Evolutionary conservation across 1,140 invertebrate genomes (phyloP).

Genomic region (Drosophila nigrodunni): DNA sequence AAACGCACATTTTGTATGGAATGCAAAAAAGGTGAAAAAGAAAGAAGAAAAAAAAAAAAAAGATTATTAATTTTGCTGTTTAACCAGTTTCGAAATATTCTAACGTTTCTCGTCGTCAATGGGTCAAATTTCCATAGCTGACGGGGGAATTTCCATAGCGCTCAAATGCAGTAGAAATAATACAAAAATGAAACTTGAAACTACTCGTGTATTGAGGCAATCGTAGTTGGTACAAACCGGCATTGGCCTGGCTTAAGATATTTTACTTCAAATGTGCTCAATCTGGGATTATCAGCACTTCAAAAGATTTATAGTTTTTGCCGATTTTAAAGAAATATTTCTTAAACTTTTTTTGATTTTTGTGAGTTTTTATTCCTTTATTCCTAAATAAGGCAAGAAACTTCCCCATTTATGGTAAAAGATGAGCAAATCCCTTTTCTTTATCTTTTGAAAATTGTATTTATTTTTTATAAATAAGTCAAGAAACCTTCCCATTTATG

Average conservation of each 20-base stretch:
- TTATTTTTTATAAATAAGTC: too few species aligned
- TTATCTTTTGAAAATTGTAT: too few species aligned
- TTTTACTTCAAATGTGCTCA: not conserved
- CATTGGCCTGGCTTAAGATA: not conserved
- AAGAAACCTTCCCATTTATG: too few species aligned
- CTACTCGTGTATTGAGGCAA: not conserved
- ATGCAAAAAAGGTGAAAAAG: slow-evolving; percentile 31
- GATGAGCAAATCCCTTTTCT: too few species aligned
- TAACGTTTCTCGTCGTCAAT: slow-evolving; percentile 7
- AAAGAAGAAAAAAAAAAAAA: not conserved
- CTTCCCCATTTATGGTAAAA: too few species aligned
- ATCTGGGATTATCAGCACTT: not conserved
- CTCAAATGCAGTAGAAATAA: not conserved
- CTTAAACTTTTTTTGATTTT: too few species aligned
- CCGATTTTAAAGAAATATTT: too few species aligned
- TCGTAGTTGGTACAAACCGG: not conserved
- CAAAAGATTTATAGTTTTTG: too few species aligned
- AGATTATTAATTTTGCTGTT: not conserved
- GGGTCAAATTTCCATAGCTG: slow-evolving; percentile 23
- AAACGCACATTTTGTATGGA: slow-evolving; percentile 25
- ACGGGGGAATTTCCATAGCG: not conserved
- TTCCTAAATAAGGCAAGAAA: too few species aligned
- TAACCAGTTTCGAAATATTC: slow-evolving; percentile 28
- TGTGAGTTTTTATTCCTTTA: too few species aligned
- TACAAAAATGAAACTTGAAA: not conserved